Base-by-base conservation (phyloP, 2,888 invertebrate genomes). In the Clunio marinus region DNA sequence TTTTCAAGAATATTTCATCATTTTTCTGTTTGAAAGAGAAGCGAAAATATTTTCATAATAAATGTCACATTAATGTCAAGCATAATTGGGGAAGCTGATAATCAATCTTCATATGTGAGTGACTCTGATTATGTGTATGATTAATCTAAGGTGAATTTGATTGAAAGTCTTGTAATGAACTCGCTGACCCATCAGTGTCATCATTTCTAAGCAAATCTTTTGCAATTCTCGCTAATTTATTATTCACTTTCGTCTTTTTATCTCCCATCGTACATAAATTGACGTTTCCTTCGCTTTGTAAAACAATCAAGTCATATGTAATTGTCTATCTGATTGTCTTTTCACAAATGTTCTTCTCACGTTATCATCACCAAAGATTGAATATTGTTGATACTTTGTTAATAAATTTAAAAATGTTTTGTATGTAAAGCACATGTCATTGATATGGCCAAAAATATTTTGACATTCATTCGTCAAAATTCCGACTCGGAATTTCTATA, bases 31-130 rank as follows among this genome's bases (percentile, higher is more conserved):
- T n/a, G n/a, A n/a, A n/a, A n/a, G n/a, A n/a, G n/a, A n/a, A 10
- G 15, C 41, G 41, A 41, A 41, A 41, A 41, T 41, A 41, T 13
- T 41, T n/a, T 41, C 41, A 3, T 41, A 10, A n/a, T 15, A n/a
- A 41, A 41, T 41, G 41, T 41, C 41, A 41, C 2, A 41, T 32
- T 32, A 32, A 32, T 32, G 32, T 32, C 32, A 32, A 8, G 10
- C 41, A 41, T n/a, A n/a, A n/a, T n/a, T n/a, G n/a, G n/a, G n/a
- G 41, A 2, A 10, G 41, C 41, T 10, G n/a, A n/a, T n/a, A 41
- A 41, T 41, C 41, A 41, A 41, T 41, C n/a, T 15, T n/a, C n/a
- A n/a, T n/a, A n/a, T n/a, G n/a, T 41, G 41, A 41, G 41, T 41
- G 10, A 13, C 41, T 41, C 41, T 41, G 15, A 15, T 41, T 15